These are phyloP conservation scores for Melangyna quadrimaculata DNA, from an alignment of 2,888 invertebrate genomes.

Conservation along the genomic window DNA sequence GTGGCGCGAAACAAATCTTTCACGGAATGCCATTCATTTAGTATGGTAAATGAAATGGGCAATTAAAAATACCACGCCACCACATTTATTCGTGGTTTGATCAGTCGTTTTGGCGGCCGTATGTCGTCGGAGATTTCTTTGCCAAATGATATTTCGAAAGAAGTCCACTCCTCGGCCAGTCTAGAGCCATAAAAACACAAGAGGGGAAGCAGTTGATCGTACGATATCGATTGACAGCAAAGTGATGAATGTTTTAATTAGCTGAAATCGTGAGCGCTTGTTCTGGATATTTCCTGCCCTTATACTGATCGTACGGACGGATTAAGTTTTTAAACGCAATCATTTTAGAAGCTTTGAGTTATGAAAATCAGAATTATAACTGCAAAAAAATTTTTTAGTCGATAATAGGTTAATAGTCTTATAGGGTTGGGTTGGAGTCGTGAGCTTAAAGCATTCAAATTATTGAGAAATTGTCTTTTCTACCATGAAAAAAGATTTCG, in stretches of 20 bases:
- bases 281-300: constrained; percentile 16
- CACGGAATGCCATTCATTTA: constrained; percentile 62
- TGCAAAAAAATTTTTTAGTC: neutral
- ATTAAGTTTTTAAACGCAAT: constrained; percentile 24
- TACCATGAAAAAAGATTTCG: neutral
- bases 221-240: constrained; percentile 56
- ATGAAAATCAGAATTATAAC: constrained; percentile 20
- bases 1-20: constrained; percentile 16
- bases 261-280: constrained; percentile 56
- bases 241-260: constrained; percentile 70
- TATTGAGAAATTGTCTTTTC: neutral
- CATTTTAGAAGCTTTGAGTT: constrained; percentile 27
- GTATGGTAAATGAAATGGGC: constrained; percentile 53
- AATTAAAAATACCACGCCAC: constrained; percentile 54
- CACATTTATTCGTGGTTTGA: constrained; percentile 28
- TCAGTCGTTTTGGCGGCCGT: neutral
- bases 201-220: constrained; percentile 36
- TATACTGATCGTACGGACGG: constrained; percentile 13
- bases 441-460: neutral
- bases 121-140: neutral
- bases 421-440: neutral
- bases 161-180: constrained; percentile 24
- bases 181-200: neutral
- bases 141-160: constrained; percentile 56
- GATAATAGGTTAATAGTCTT: neutral